These are phyloP conservation scores for Paradoxurus hermaphroditus DNA, from an alignment of 2,113 vertebrate species.

Conservation along the genomic window DNA sequence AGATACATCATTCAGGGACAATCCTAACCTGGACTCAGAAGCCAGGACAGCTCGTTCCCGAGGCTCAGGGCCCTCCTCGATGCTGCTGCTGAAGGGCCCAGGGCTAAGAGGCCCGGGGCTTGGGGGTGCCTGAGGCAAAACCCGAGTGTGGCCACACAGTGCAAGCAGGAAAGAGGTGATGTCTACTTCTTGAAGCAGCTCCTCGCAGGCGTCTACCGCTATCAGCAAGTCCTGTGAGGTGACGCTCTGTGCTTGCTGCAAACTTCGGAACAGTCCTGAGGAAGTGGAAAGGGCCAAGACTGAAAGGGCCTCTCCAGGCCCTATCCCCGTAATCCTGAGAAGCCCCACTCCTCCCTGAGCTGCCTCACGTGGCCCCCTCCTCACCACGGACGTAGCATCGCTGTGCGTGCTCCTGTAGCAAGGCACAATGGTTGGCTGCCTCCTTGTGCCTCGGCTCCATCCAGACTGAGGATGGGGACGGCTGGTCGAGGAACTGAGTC, in stretches of 20 bases:
- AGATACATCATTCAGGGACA: background rate
- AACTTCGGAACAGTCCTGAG: conserved; percentile 92
- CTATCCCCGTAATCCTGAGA: background rate
- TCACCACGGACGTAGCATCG: conserved; percentile 95
- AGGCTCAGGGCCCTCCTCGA: conserved; percentile 84
- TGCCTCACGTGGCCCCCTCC: background rate
- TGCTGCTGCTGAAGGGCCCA: conserved; percentile 82
- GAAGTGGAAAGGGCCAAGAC: background rate
- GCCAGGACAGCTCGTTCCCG: conserved; percentile 79
- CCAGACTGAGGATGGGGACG: conserved; percentile 86
- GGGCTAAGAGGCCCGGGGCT: conserved; percentile 73
- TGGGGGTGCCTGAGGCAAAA: conserved; percentile 65
- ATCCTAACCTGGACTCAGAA: conserved; percentile 87
- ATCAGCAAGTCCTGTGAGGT: conserved; percentile 92
- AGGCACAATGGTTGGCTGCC: conserved; percentile 90
- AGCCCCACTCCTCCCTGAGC: background rate
- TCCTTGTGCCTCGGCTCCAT: conserved; percentile 94
- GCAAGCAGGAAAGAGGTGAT: conserved; percentile 94
- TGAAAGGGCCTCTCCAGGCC: background rate
- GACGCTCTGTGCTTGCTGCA: conserved; percentile 92
- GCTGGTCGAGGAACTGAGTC: conserved; percentile 92
- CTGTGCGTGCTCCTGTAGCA: conserved; percentile 96
- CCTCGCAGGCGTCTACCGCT: conserved; percentile 97
- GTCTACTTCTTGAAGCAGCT: conserved; percentile 96
- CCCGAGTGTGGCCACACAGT: conserved; percentile 93